phyloP scores from a whole-genome alignment of 2,797 vertebrate genomes.

The Centroberyx gerrardi region DNA sequence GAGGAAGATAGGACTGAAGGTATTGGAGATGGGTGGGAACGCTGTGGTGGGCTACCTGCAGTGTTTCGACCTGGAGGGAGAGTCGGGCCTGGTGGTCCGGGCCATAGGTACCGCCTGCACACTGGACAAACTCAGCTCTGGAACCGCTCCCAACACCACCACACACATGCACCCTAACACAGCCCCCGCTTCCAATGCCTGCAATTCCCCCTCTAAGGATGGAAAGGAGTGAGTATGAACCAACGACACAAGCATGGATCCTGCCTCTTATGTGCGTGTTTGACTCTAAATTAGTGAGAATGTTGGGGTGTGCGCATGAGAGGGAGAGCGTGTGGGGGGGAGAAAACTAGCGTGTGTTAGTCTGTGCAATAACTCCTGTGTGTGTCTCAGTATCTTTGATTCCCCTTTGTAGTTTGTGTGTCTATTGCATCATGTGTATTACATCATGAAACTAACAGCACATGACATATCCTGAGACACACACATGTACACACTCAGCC shows the following conservation, averaged over 20 bases:
- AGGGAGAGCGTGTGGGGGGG: constrained; percentile 44
- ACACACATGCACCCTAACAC: constrained; percentile 77
- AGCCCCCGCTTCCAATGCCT: constrained; percentile 85
- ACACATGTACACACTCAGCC: constrained; percentile 75
- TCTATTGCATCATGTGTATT: constrained; percentile 53
- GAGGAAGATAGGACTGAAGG: constrained; percentile 98
- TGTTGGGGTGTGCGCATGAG: constrained; percentile 65
- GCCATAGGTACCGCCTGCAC: constrained; percentile 99
- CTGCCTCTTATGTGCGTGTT: constrained; percentile 43
- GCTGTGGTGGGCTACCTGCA: constrained; percentile 98
- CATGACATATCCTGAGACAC: constrained; percentile 79
- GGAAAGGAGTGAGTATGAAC: constrained; percentile 98
- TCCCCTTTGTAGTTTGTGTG: constrained; percentile 43
- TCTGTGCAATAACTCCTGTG: constrained; percentile 62
- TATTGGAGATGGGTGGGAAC: constrained; percentile 98
- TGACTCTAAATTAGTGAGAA: constrained; percentile 48
- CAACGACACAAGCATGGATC: constrained; percentile 67
- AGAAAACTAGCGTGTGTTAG: constrained; percentile 40
- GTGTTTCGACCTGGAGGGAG: constrained; percentile 98
- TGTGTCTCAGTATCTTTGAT: constrained; percentile 77
- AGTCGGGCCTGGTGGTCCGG: constrained; percentile 96
- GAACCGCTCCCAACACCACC: constrained; percentile 80
- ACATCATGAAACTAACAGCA: constrained; percentile 64
- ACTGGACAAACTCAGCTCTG: constrained; percentile 94
- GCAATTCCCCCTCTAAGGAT: constrained; percentile 97